phyloP scores from a whole-genome alignment of 2,113 vertebrate species.

The Eretmochelys imbricata region DNA sequence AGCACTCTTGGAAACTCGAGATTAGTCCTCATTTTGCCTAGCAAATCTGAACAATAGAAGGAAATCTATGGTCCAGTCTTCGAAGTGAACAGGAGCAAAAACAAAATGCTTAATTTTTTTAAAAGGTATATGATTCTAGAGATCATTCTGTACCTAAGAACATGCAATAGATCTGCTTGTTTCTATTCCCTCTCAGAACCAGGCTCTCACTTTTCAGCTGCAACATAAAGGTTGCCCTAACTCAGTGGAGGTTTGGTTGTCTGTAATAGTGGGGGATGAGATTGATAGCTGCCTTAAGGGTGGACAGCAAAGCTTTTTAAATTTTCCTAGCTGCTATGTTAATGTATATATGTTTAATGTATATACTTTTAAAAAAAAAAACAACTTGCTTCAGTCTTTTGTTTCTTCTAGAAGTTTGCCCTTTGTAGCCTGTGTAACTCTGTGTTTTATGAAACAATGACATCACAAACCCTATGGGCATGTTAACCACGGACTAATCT shows the following conservation, averaged over 20 bases:
- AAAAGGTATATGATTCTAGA: not conserved
- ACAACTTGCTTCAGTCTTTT: not conserved
- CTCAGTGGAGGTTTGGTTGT: not conserved
- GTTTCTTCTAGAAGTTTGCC: not conserved
- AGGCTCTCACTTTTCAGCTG: not conserved
- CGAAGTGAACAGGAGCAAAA: not conserved
- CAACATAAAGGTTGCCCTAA: not conserved
- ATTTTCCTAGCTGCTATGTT: not conserved
- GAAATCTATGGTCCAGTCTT: not conserved
- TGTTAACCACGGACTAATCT: not conserved
- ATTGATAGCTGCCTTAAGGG: not conserved
- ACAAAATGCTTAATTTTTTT: not conserved
- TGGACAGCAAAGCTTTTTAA: not conserved
- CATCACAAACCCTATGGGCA: not conserved
- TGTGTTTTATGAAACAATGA: not conserved
- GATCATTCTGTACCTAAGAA: not conserved
- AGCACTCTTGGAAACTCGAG: not conserved
- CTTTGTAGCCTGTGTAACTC: not conserved
- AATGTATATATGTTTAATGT: fast-evolving
- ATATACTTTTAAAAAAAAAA: not conserved
- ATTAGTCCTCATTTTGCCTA: not conserved
- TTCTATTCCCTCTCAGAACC: not conserved
- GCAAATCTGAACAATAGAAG: not conserved
- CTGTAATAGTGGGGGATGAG: not conserved
- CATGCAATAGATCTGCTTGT: not conserved